Percentiles rank a stretch among this genome's conserved stretches.
These are phyloP conservation scores for Epinephelus cyanopodus DNA, from an alignment of 2,113 vertebrate genomes.

Conservation along the genomic window DNA sequence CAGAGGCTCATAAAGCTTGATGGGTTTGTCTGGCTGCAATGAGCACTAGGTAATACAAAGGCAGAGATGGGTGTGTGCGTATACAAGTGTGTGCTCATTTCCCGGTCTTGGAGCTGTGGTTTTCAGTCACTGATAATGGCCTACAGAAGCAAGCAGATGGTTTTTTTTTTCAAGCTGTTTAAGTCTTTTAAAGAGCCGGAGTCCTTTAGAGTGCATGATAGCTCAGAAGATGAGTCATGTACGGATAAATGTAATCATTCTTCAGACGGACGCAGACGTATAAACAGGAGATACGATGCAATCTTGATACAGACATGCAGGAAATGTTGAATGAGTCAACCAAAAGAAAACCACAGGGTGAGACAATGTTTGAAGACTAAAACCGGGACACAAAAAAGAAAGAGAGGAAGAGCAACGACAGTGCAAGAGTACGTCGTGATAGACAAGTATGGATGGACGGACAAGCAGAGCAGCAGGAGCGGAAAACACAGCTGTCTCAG, in stretches of 20 bases:
- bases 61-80: conserved; percentile 21
- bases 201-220: background rate
- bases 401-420: background rate
- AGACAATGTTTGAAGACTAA: background rate
- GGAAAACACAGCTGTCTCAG: background rate
- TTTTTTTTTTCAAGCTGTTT: conserved; percentile 17
- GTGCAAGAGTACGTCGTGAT: background rate
- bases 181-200: conserved; percentile 2
- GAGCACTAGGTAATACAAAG: conserved; percentile 52
- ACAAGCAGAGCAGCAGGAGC: background rate
- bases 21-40: conserved; percentile 71
- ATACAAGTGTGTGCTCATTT: conserved; percentile 16
- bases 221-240: background rate
- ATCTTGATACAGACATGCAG: background rate
- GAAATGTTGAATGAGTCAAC: background rate
- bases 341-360: background rate
- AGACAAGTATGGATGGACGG: background rate
- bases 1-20: conserved; percentile 64
- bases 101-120: conserved; percentile 10
- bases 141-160: conserved; percentile 3
- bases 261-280: conserved; percentile 5
- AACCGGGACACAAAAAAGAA: background rate
- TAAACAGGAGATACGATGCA: background rate
- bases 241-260: background rate
- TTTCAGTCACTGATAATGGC: conserved; percentile 45